Conservation (phyloP, 2,888 invertebrate species). For the Apamea anceps region DNA sequence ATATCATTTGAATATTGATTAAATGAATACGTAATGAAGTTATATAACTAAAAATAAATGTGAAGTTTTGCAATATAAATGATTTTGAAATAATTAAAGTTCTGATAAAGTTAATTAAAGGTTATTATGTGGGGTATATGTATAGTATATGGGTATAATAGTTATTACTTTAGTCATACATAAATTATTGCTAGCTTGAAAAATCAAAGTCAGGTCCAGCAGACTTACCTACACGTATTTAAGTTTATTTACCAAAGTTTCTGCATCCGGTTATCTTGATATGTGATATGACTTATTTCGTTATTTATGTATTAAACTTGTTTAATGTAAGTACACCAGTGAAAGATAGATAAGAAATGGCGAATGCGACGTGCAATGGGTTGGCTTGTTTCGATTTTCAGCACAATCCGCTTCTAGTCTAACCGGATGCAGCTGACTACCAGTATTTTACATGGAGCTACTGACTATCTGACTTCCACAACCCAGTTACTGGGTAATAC, state of each 20-base stretch:
- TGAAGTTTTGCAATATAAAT: conserved; percentile 13
- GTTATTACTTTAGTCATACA: neutral
- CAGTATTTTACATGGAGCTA: too few species aligned
- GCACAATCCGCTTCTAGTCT: too few species aligned
- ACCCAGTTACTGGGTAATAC: too few species aligned
- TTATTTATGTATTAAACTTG: neutral
- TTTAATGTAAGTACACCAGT: neutral
- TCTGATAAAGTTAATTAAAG: neutral
- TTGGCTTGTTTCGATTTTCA: neutral
- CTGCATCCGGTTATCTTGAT: neutral
- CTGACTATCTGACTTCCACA: too few species aligned
- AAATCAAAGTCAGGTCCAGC: neutral
- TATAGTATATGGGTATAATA: neutral
- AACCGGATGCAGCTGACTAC: too few species aligned
- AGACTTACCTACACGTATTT: neutral
- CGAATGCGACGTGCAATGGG: neutral
- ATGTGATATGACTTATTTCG: neutral
- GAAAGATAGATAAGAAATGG: neutral
- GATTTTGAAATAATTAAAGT: neutral
- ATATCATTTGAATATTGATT: conserved; percentile 13
- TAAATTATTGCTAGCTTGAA: neutral
- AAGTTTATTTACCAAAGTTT: neutral
- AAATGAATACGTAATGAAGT: conserved; percentile 21
- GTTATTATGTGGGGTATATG: neutral
- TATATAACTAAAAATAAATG: neutral